phyloP scores from a whole-genome alignment of 1,140 invertebrate genomes.

The Sipha flava region DNA sequence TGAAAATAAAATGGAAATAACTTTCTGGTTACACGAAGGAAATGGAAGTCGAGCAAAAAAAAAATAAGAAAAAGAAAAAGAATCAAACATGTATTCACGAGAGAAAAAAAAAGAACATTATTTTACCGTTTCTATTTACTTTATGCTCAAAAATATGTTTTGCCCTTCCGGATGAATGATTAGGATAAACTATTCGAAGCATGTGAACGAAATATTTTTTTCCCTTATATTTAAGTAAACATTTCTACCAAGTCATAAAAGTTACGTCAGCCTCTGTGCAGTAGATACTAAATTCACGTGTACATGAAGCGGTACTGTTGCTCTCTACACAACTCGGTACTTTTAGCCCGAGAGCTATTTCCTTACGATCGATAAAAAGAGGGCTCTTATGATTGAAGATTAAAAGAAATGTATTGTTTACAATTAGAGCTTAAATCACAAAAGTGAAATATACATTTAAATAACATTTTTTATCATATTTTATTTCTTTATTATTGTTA shows the following conservation, averaged over 20 bases:
- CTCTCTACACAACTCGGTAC: not conserved
- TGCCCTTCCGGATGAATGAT: slow-evolving; percentile 11
- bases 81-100: slow-evolving; percentile 13
- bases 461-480: too few relatives aligned
- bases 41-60: slow-evolving; percentile 17
- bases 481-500: too few relatives aligned
- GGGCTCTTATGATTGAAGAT: too few relatives aligned
- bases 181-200: slow-evolving; percentile 23
- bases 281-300: too few relatives aligned
- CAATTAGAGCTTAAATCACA: too few relatives aligned
- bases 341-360: too few relatives aligned
- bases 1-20: slow-evolving; percentile 33
- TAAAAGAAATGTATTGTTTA: too few relatives aligned
- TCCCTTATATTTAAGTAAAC: not conserved
- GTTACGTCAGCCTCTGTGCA: not conserved
- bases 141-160: slow-evolving; percentile 27
- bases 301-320: not conserved
- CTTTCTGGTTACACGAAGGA: not conserved
- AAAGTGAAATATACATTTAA: too few relatives aligned
- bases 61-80: not conserved
- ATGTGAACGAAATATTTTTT: slow-evolving; percentile 6
- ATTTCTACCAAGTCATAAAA: not conserved
- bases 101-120: slow-evolving; percentile 10
- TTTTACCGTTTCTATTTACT: slow-evolving; percentile 29
- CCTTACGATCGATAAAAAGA: too few relatives aligned